Evolutionary conservation across 2,888 invertebrate species (phyloP), one percentile per base, ranked within the genome.

Genomic region (Stratiomys singularior): DNA sequence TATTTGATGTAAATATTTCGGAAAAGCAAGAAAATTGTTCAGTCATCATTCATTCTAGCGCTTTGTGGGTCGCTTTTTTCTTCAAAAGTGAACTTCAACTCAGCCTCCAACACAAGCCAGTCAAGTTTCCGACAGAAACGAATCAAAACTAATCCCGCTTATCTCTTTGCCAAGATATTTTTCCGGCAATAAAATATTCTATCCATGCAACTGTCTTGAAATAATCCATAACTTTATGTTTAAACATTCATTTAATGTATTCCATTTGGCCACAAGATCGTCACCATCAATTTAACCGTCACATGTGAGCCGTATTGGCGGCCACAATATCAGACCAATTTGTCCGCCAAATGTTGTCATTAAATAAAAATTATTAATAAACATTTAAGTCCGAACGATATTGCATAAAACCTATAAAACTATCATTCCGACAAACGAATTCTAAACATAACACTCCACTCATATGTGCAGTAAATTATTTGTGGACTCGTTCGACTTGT

Each of bases 321-420:
- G 58, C 72, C 74, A 58, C 60, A 74, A 37, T 37, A 37, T 74
- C 60, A 47, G 23, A 47, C 23, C 60, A 58, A 56, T 74, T 74
- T 74, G 58, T 58, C 74, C 2, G 37, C 58, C 58, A 74, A 58
- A 37, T 58, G 58, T 58, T 37, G 30, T 37, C 58, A 74, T 44
- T 74, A 74, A 37, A 37, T 5, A 37, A 37, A 74, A 58, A 69
- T 69, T 69, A 69, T 69, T 18, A 69, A 69, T 46, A 69, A 69
- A 69, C 47, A 47, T 47, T 47, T 25, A 44, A 69, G 46, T 46
- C 11, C 23, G 25, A n/a, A 64, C n/a, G 18, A 60, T 21, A 7
- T 60, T 23, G 13, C 58, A 25, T 25, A 60, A 25, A 60, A 52
- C 37, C 37, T 13, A 52, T 52, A 52, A 52, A 52, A 52, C 52